phyloP scores from a whole-genome alignment of 2,113 vertebrate genomes.

The Mystacornis crossleyi region DNA sequence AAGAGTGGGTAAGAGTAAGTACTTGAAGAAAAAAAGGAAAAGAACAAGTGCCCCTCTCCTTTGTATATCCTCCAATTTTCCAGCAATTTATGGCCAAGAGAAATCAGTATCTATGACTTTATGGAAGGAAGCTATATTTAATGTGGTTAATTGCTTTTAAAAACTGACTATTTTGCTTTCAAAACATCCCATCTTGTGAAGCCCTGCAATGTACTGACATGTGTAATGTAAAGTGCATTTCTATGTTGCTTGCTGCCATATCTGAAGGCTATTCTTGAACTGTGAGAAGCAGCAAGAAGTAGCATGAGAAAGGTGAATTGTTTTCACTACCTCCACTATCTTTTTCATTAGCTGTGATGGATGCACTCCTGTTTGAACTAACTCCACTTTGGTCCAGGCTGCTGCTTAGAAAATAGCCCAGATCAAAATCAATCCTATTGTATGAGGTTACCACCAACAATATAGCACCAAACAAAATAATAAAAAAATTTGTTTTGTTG shows the following conservation, averaged over 20 bases:
- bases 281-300: background rate
- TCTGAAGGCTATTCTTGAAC: background rate
- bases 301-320: background rate
- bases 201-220: background rate
- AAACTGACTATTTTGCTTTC: background rate
- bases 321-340: background rate
- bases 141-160: background rate
- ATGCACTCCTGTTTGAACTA: background rate
- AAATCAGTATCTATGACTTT: background rate
- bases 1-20: background rate
- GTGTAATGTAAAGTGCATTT: background rate
- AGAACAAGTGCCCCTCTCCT: background rate
- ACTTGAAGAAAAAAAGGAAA: background rate
- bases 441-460: background rate
- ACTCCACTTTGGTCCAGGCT: too few species aligned
- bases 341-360: background rate
- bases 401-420: background rate
- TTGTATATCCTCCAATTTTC: background rate
- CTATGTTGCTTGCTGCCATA: background rate
- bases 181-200: background rate
- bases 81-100: background rate
- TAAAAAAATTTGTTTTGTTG: background rate
- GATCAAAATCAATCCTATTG: background rate
- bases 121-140: background rate
- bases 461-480: background rate